Conservation (phyloP, 2,888 invertebrate genomes). For the Lysandra coridon region DNA sequence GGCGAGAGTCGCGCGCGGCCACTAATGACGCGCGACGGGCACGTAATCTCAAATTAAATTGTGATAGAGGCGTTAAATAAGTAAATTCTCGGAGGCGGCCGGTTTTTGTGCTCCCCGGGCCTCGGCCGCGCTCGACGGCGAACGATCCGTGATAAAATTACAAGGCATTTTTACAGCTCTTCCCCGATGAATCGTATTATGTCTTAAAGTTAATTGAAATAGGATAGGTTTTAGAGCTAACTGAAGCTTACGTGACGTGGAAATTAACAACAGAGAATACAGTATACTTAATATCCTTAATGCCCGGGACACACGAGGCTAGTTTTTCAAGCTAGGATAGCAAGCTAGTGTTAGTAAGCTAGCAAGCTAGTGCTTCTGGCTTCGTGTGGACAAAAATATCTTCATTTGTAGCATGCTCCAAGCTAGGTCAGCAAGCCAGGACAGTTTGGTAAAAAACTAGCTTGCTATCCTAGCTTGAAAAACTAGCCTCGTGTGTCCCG, state of each 20-base stretch:
- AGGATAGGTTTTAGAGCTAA: not conserved
- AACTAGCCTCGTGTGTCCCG: too few relatives aligned
- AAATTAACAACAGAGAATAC: not conserved
- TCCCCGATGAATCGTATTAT: not conserved
- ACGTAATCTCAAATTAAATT: slow-evolving; percentile 61
- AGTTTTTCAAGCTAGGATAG: too few relatives aligned
- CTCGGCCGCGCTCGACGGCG: not conserved
- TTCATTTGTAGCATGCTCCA: too few relatives aligned
- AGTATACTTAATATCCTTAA: not conserved
- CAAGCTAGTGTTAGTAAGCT: too few relatives aligned
- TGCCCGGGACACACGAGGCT: too few relatives aligned
- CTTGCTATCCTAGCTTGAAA: too few relatives aligned
- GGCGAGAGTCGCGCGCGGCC: not conserved
- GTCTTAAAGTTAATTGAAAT: not conserved
- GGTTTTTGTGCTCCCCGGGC: slow-evolving; percentile 37
- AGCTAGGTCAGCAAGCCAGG: too few relatives aligned
- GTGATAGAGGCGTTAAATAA: slow-evolving; percentile 58
- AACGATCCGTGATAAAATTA: not conserved
- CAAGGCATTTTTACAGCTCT: slow-evolving; percentile 8
- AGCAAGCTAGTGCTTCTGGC: too few relatives aligned
- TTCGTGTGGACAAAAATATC: too few relatives aligned
- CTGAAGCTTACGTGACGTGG: not conserved
- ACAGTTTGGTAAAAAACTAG: too few relatives aligned
- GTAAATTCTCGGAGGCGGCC: slow-evolving; percentile 52
- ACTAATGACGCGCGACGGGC: slow-evolving; percentile 38